These are phyloP conservation scores for Graptemys geographica DNA, from an alignment of 2,797 vertebrate species.

Conservation along the genomic window DNA sequence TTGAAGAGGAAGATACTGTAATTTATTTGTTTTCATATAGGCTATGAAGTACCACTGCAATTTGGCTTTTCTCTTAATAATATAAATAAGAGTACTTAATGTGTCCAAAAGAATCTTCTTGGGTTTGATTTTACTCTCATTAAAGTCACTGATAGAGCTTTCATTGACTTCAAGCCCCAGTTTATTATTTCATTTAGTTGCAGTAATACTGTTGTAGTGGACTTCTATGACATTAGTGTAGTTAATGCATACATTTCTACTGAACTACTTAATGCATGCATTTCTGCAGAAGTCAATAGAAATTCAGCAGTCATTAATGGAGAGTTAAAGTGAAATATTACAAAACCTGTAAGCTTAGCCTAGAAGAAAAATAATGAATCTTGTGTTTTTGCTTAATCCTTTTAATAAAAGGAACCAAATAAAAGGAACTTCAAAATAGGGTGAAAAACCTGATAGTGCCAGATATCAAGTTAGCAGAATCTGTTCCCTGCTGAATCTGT, in stretches of 20 bases:
- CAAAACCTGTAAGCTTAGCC: not conserved
- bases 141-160: not conserved
- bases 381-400: constrained; percentile 38
- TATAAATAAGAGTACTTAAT: not conserved
- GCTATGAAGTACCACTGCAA: not conserved
- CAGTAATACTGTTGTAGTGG: not conserved
- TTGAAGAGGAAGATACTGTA: not conserved
- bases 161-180: not conserved
- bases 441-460: constrained; percentile 56
- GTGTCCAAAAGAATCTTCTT: not conserved
- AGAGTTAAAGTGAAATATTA: not conserved
- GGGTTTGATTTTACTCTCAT: not conserved
- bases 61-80: not conserved
- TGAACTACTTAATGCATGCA: rapidly evolving
- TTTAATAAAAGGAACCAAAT: constrained; percentile 18
- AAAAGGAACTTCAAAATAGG: not conserved
- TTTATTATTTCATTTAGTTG: not conserved
- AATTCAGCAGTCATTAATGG: not conserved
- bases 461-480: constrained; percentile 62
- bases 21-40: not conserved
- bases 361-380: not conserved
- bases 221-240: not conserved
- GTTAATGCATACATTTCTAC: not conserved
- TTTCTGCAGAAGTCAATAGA: not conserved
- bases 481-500: constrained; percentile 58